Percentiles rank a stretch among this genome's conserved stretches.
Conservation (phyloP, 2,888 invertebrate species). For the Limenitis camilla region DNA sequence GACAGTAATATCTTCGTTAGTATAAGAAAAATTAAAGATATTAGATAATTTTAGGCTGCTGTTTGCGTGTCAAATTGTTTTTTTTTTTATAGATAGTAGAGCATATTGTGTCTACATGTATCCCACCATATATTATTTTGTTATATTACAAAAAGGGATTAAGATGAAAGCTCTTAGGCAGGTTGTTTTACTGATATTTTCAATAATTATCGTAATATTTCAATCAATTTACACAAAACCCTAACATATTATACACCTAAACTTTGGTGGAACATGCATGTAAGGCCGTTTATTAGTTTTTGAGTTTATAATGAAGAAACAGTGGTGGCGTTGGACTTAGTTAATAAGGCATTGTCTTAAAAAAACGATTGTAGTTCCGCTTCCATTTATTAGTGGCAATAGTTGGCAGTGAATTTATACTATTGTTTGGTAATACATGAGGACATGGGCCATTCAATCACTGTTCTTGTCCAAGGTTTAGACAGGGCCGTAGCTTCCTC, state of each 20-base stretch:
- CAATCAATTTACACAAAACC: too few species aligned
- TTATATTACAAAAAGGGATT: too few species aligned
- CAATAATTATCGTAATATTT: too few species aligned
- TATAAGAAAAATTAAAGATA: constrained; percentile 1
- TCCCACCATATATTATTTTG: too few species aligned
- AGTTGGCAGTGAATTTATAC: constrained; percentile 24
- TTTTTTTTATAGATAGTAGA: too few species aligned
- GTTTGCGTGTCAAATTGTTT: constrained; percentile 34
- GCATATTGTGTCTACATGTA: too few species aligned
- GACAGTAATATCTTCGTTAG: not conserved
- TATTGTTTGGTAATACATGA: constrained; percentile 30
- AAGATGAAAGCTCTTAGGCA: too few species aligned
- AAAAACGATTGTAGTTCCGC: constrained; percentile 51
- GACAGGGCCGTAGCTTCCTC: constrained; percentile 59
- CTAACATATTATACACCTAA: too few species aligned
- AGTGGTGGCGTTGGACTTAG: not conserved
- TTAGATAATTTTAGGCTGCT: constrained; percentile 29
- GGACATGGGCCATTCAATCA: constrained; percentile 30
- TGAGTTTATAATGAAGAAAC: too few species aligned
- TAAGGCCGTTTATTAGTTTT: too few species aligned
- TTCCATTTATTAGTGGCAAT: constrained; percentile 34
- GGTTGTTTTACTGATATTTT: too few species aligned
- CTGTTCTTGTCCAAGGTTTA: constrained; percentile 61
- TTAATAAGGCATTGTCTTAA: constrained; percentile 45
- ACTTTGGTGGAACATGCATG: too few species aligned